Conservation (phyloP, 2,113 vertebrate genomes). For the Macquaria ambigua region DNA sequence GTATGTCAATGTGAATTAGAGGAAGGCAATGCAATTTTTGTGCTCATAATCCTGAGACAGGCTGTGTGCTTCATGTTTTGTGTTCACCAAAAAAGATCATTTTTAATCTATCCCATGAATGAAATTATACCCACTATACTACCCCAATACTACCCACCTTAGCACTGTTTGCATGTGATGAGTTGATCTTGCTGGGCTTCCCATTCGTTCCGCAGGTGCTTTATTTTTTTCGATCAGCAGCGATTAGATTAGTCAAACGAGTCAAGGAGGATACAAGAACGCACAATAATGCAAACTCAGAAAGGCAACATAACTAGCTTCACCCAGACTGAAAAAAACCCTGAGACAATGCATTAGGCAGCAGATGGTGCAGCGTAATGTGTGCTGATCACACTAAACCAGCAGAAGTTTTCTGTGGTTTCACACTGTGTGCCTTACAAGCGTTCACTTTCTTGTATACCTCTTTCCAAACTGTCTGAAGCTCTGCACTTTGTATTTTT, state of each 20-base stretch:
- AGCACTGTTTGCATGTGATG: neutral
- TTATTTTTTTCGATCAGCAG: neutral
- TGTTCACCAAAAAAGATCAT: neutral
- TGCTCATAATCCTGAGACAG: neutral
- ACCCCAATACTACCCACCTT: neutral
- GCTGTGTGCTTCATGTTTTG: neutral
- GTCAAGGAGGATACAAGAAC: conserved; percentile 22
- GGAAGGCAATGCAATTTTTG: neutral
- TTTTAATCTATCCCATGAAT: neutral
- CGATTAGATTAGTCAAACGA: conserved; percentile 26
- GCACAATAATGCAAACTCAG: conserved; percentile 23
- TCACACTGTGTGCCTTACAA: conserved; percentile 36
- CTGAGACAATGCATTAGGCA: conserved; percentile 44
- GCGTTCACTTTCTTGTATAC: conserved; percentile 43
- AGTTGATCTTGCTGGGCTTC: conserved; percentile 1
- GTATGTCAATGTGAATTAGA: neutral
- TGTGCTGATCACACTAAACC: conserved; percentile 56
- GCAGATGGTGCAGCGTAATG: conserved; percentile 52
- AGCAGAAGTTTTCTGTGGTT: conserved; percentile 48
- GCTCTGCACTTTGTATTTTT: conserved; percentile 46
- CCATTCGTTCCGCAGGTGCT: neutral
- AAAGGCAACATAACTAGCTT: conserved; percentile 22
- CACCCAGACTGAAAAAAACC: conserved; percentile 11
- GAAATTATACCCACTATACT: neutral
- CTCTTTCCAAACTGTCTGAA: conserved; percentile 52